A percentile compares a stretch with the other conserved stretches of the same genome.
phyloP scores from a whole-genome alignment of 2,113 vertebrate species.

The Anhinga rufa region DNA sequence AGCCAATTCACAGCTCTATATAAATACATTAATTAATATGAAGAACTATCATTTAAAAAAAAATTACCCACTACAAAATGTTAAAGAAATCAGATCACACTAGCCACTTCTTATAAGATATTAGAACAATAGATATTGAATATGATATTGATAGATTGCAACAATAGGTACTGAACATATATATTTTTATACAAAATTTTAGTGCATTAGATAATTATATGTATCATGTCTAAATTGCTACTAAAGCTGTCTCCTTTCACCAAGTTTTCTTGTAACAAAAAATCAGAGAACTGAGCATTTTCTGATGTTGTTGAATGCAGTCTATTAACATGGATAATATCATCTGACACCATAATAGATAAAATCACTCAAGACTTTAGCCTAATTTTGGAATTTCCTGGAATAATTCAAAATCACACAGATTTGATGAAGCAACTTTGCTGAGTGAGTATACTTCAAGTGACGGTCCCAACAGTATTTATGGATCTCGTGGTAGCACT shows the following conservation, averaged over 20 bases:
- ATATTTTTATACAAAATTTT: not conserved
- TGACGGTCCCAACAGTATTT: not conserved
- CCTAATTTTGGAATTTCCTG: not conserved
- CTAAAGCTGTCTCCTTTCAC: not conserved
- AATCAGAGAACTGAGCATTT: not conserved
- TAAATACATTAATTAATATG: not conserved
- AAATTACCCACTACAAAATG: not conserved
- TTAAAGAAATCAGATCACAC: not conserved
- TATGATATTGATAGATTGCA: not conserved
- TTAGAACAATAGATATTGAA: not conserved
- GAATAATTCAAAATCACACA: not conserved
- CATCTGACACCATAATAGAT: not conserved
- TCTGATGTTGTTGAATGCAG: not conserved
- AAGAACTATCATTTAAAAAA: not conserved
- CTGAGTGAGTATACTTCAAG: not conserved
- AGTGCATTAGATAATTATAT: not conserved
- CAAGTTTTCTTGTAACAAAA: not conserved
- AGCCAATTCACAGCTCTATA: not conserved
- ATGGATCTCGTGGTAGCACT: not conserved
- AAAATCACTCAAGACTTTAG: not conserved
- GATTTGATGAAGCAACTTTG: not conserved
- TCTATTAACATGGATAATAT: not conserved
- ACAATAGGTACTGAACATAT: not conserved
- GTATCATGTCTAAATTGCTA: not conserved
- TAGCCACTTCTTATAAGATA: not conserved